Conservation (phyloP, 2,888 invertebrate genomes). For the Metallyticus violacea region DNA sequence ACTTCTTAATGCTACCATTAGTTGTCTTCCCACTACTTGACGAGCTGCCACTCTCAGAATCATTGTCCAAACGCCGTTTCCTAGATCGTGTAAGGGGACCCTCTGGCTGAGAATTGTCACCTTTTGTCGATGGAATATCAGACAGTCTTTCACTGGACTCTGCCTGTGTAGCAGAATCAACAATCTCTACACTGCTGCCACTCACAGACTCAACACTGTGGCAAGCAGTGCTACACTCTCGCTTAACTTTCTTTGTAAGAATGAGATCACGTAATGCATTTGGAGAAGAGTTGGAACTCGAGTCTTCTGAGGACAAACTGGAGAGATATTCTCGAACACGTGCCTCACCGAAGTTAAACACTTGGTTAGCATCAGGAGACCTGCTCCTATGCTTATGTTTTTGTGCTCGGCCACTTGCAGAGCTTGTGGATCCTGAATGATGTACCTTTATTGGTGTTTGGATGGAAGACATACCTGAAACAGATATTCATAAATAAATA, state of each 20-base stretch:
- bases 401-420: not conserved
- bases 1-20: not conserved
- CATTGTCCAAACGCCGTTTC: conserved; percentile 32
- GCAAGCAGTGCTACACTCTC: not conserved
- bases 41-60: not conserved
- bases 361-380: conserved; percentile 42
- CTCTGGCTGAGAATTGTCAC: not conserved
- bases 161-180: no score
- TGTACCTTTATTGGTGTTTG: conserved; percentile 39
- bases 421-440: conserved; percentile 5
- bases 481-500: no score
- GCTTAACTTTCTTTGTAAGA: not conserved
- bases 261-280: not conserved
- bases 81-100: conserved; percentile 30
- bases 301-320: conserved; percentile 48
- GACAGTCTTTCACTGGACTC: not conserved
- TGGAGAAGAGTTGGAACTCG: conserved; percentile 9
- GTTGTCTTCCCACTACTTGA: conserved; percentile 2
- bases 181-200: not conserved
- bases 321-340: conserved; percentile 52
- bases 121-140: not conserved
- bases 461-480: conserved; percentile 40
- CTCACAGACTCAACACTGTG: not conserved
- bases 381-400: conserved; percentile 32
- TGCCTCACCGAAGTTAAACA: conserved; percentile 51